Conservation (phyloP, 2,113 vertebrate species). For the Piliocolobus tephrosceles region DNA sequence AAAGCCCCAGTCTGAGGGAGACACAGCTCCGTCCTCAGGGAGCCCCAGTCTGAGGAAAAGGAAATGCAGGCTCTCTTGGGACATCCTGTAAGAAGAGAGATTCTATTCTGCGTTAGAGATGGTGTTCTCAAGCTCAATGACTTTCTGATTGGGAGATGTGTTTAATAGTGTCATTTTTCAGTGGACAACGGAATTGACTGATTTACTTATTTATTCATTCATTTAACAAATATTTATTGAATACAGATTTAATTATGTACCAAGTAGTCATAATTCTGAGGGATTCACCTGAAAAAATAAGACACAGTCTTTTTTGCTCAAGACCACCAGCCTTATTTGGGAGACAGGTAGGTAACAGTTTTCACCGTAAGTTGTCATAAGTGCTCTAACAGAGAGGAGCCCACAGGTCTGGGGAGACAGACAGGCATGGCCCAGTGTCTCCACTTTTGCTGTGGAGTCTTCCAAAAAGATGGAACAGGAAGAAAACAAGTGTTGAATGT, state of each 20-base stretch:
- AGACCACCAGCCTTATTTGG: neutral
- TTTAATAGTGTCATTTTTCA: neutral
- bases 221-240: neutral
- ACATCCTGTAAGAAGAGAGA: neutral
- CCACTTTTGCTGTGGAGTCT: neutral
- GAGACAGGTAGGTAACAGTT: neutral
- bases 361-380: neutral
- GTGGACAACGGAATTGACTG: neutral
- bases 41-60: neutral
- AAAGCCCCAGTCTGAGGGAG: too few species aligned
- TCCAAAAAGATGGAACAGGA: neutral
- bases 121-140: neutral
- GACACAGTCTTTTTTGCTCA: neutral
- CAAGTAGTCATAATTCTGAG: neutral
- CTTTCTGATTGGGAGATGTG: neutral
- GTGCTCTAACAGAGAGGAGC: neutral
- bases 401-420: neutral
- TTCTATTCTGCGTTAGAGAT: neutral
- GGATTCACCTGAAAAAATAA: neutral
- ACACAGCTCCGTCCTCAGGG: too few species aligned
- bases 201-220: neutral
- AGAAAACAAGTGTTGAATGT: neutral
- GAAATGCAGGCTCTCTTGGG: neutral
- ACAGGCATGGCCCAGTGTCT: rapidly evolving
- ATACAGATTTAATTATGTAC: neutral